phyloP scores from a whole-genome alignment of 2,888 invertebrate genomes.

The Temnothorax ravouxi region DNA sequence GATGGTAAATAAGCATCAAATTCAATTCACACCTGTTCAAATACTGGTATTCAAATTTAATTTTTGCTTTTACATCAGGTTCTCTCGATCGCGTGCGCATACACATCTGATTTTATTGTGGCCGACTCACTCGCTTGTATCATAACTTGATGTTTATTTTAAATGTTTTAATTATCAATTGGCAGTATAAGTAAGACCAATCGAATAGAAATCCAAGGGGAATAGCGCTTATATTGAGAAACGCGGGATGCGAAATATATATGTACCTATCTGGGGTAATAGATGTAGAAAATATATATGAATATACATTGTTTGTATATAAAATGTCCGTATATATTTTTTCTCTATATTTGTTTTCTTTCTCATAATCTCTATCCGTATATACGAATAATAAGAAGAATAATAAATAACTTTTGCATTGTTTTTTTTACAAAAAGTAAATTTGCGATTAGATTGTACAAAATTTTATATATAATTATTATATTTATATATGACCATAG shows the following conservation, averaged over 20 bases:
- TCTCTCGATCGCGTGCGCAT: neutral
- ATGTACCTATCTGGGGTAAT: neutral
- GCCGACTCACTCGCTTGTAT: neutral
- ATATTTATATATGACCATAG: neutral
- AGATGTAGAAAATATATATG: neutral
- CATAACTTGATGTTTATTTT: neutral
- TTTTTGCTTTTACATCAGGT: constrained; percentile 41
- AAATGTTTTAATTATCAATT: constrained; percentile 32
- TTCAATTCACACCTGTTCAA: constrained; percentile 61
- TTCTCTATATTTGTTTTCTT: neutral
- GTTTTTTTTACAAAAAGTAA: neutral
- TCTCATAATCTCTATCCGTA: too few species aligned
- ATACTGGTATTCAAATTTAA: constrained; percentile 54
- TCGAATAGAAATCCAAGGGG: neutral
- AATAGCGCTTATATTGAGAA: neutral
- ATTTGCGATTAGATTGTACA: neutral
- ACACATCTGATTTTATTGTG: neutral
- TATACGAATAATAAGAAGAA: too few species aligned
- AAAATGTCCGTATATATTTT: neutral
- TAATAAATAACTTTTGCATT: neutral
- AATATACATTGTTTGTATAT: neutral
- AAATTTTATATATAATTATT: neutral
- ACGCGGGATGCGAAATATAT: neutral
- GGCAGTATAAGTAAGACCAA: neutral
- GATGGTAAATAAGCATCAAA: constrained; percentile 36